Evolutionary conservation across 1,140 invertebrate species (phyloP).

Genomic region (Lordiphosa clarofinis): DNA sequence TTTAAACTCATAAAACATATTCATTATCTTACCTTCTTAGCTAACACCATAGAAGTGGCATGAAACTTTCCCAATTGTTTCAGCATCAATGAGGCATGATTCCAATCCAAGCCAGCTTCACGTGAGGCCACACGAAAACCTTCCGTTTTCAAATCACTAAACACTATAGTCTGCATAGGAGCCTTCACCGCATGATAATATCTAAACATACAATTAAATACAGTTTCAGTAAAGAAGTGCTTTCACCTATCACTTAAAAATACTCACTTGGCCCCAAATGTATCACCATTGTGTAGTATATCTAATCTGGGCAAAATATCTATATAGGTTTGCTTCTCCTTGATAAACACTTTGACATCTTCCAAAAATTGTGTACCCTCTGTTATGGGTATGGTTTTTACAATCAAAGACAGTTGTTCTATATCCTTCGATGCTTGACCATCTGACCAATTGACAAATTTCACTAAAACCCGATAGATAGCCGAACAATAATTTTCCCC

Average conservation of each 20-base stretch:
- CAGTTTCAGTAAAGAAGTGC: not conserved
- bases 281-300: constrained; percentile 45
- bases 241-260: not conserved
- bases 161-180: constrained; percentile 70
- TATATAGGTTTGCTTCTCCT: constrained; percentile 68
- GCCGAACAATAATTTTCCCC: constrained; percentile 74
- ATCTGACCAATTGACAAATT: constrained; percentile 39
- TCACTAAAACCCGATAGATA: constrained; percentile 58
- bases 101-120: constrained; percentile 63
- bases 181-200: constrained; percentile 80
- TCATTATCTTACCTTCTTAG: constrained; percentile 40
- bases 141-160: constrained; percentile 63
- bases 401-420: constrained; percentile 59
- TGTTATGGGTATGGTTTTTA: constrained; percentile 70
- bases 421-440: constrained; percentile 16
- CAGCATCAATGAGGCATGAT: constrained; percentile 56
- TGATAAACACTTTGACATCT: constrained; percentile 65
- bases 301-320: constrained; percentile 63
- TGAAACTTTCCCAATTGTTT: constrained; percentile 67
- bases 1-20: not conserved
- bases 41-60: constrained; percentile 74
- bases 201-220: constrained; percentile 17
- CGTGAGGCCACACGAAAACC: constrained; percentile 64
- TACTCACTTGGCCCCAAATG: constrained; percentile 64
- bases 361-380: constrained; percentile 62